Conservation (phyloP, 2,113 vertebrate species). For the Tauraco erythrolophus region DNA sequence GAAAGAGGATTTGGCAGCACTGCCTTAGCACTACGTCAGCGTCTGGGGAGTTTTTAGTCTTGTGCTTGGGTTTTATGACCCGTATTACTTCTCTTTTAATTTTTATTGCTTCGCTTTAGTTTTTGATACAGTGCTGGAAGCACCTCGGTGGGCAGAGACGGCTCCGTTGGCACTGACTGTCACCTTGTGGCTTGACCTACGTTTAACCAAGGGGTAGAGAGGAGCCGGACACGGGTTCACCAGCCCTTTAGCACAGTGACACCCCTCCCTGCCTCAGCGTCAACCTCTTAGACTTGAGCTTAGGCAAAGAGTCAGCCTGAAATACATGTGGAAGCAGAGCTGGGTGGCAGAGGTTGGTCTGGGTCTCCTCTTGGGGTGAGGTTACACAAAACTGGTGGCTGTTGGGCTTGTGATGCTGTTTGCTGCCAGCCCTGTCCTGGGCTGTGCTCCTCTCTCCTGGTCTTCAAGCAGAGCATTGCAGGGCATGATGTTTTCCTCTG, state of each 20-base stretch:
- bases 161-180: neutral
- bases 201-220: neutral
- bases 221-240: accelerated
- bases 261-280: neutral
- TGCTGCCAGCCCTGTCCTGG: neutral
- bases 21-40: neutral
- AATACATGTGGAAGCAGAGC: neutral
- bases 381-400: neutral
- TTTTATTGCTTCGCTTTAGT: constrained; percentile 30
- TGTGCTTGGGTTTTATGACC: constrained; percentile 29
- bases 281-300: neutral
- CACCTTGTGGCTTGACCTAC: constrained; percentile 33
- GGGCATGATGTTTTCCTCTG: neutral
- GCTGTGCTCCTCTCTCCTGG: neutral
- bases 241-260: neutral
- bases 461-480: neutral
- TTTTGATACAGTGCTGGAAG: constrained; percentile 13
- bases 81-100: constrained; percentile 23
- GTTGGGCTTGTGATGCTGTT: neutral
- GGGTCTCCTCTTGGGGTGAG: neutral
- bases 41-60: neutral
- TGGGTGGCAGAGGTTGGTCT: neutral
- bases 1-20: neutral
- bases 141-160: neutral
- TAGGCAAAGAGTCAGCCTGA: neutral